A percentile compares a stretch with the other conserved stretches of the same genome.
Evolutionary conservation across 2,113 vertebrate genomes (phyloP).

Genomic region (Dromiciops gliroides): DNA sequence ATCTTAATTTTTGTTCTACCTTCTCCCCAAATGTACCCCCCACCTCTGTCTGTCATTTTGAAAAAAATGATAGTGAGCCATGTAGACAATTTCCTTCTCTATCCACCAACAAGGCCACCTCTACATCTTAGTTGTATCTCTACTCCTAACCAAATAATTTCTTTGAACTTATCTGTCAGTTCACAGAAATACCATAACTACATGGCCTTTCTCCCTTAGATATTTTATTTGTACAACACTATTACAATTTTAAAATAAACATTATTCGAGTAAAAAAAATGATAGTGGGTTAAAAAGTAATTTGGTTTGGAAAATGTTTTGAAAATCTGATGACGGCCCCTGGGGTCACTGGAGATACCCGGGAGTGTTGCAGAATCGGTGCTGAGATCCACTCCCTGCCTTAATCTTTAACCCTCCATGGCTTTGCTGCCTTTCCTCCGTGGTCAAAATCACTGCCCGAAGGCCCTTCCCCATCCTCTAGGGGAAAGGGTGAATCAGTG

Average conservation of each 20-base stretch:
- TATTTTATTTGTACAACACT: too few species aligned
- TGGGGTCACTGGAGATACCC: neutral
- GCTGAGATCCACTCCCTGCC: slow-evolving; percentile 23
- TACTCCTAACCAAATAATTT: too few species aligned
- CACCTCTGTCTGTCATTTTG: slow-evolving; percentile 25
- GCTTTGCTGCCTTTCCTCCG: slow-evolving; percentile 13
- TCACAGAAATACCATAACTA: too few species aligned
- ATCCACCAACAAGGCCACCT: too few species aligned
- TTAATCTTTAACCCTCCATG: neutral
- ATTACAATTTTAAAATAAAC: too few species aligned
- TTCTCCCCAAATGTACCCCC: neutral
- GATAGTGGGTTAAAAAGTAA: slow-evolving; percentile 25
- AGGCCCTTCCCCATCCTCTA: neutral
- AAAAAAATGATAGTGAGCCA: slow-evolving; percentile 14
- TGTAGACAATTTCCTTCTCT: too few species aligned
- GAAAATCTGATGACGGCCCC: slow-evolving; percentile 16
- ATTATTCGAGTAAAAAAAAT: too few species aligned
- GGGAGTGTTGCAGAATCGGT: slow-evolving; percentile 2
- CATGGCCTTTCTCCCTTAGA: too few species aligned
- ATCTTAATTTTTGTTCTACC: slow-evolving; percentile 47
- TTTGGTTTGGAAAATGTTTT: slow-evolving; percentile 42
- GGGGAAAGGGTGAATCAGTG: neutral
- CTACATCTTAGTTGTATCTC: too few species aligned
- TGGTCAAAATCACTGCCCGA: slow-evolving; percentile 24
- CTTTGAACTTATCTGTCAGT: too few species aligned